phyloP scores from a whole-genome alignment of 2,797 vertebrate genomes.

The Carcharodon carcharias region DNA sequence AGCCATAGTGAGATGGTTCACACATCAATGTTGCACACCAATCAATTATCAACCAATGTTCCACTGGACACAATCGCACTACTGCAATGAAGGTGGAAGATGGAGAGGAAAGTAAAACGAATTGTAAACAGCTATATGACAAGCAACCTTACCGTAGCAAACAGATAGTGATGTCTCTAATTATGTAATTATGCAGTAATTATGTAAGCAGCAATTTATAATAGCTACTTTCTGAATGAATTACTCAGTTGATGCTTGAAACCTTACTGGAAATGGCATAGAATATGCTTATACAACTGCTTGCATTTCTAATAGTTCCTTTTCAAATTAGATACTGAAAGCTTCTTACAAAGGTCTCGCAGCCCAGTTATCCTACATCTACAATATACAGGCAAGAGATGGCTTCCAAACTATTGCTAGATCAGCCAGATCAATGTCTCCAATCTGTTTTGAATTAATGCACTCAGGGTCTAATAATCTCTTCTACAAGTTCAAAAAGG shows the following conservation, averaged over 20 bases:
- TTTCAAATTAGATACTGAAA: neutral
- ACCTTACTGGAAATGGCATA: neutral
- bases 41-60: neutral
- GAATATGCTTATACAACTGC: too few relatives aligned
- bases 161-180: neutral
- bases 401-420: neutral
- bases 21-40: neutral
- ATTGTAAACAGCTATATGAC: neutral
- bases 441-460: neutral
- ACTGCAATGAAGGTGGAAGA: neutral
- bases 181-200: neutral
- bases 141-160: neutral
- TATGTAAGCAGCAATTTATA: neutral
- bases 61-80: too few relatives aligned
- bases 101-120: neutral
- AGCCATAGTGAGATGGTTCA: neutral
- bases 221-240: neutral
- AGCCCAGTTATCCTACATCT: neutral
- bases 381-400: neutral
- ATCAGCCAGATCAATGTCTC: neutral
- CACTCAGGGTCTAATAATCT: neutral
- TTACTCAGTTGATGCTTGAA: neutral
- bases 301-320: neutral
- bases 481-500: neutral
- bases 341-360: neutral